A percentile compares a stretch with the other conserved stretches of the same genome.
Evolutionary conservation across 2,113 vertebrate genomes (phyloP).

Genomic region (Myocastor coypus): DNA sequence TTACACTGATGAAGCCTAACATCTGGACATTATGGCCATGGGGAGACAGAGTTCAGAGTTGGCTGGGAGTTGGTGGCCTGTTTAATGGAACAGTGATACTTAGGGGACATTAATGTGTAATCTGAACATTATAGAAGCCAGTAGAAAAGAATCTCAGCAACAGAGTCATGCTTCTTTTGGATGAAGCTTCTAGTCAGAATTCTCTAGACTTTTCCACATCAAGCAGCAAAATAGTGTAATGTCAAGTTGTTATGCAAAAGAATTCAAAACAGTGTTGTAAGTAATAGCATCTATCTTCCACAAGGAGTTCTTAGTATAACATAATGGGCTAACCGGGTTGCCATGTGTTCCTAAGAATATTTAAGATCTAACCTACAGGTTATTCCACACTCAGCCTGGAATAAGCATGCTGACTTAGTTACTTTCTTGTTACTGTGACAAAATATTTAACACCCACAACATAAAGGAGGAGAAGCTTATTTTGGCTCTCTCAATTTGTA

Average conservation of each 20-base stretch:
- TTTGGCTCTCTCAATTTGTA: background rate
- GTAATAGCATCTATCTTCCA: background rate
- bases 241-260: background rate
- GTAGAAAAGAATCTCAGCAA: background rate
- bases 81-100: background rate
- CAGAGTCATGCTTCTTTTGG: background rate
- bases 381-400: background rate
- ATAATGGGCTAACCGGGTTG: background rate
- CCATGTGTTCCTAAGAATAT: background rate
- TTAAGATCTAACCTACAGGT: background rate
- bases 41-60: background rate
- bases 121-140: background rate
- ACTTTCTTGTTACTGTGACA: background rate
- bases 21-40: background rate
- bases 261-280: background rate
- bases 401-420: background rate
- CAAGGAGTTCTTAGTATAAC: background rate
- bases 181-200: background rate
- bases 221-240: background rate
- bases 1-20: background rate
- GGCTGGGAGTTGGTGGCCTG: background rate
- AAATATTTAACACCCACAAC: background rate
- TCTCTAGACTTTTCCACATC: background rate
- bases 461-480: background rate
- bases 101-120: background rate